phyloP scores from a whole-genome alignment of 2,797 vertebrate species.

The Sebastes taczanowskii region DNA sequence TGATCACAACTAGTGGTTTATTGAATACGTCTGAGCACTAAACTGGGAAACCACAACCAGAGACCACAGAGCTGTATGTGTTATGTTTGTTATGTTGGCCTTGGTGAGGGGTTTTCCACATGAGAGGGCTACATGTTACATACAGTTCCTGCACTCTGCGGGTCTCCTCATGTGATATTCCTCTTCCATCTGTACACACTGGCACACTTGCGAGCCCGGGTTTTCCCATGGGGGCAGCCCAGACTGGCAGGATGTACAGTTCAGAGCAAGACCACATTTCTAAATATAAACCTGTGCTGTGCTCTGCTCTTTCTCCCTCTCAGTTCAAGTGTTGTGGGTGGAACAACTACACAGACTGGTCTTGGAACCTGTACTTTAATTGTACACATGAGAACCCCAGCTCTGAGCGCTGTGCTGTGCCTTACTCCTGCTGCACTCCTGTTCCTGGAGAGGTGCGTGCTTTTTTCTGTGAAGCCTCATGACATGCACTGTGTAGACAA shows the following conservation, averaged over 20 bases:
- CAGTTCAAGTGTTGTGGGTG: constrained; percentile 85
- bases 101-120: constrained; percentile 48
- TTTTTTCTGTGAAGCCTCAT: neutral
- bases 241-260: constrained; percentile 50
- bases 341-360: constrained; percentile 86
- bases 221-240: constrained; percentile 49
- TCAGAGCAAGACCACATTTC: constrained; percentile 18
- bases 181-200: constrained; percentile 61
- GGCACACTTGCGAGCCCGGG: constrained; percentile 39
- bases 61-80: neutral
- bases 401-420: constrained; percentile 79
- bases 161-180: constrained; percentile 42
- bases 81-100: constrained; percentile 15
- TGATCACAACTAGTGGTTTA: constrained; percentile 35
- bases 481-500: neutral
- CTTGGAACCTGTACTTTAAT: constrained; percentile 85
- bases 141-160: constrained; percentile 45
- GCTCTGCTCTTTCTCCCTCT: neutral
- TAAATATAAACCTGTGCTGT: constrained; percentile 46
- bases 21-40: constrained; percentile 11
- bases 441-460: constrained; percentile 79
- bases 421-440: constrained; percentile 83
- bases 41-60: constrained; percentile 8
- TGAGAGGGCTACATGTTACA: constrained; percentile 18
- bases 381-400: constrained; percentile 82